These are phyloP conservation scores for Elegia similella DNA, from an alignment of 2,888 invertebrate genomes.

Conservation along the genomic window DNA sequence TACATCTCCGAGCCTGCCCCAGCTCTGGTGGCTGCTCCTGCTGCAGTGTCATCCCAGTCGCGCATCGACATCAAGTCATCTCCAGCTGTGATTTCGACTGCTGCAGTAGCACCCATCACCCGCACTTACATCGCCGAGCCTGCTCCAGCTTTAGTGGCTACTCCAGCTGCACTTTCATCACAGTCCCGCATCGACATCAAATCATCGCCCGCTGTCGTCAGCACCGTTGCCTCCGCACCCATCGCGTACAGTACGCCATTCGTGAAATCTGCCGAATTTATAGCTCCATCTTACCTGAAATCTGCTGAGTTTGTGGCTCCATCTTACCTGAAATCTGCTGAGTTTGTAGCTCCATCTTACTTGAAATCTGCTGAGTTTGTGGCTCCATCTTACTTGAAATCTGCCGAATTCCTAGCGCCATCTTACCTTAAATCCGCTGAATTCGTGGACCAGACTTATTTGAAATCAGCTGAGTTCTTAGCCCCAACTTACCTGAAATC, in stretches of 20 bases:
- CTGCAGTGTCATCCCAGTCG: constrained; percentile 46
- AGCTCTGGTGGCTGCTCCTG: constrained; percentile 23
- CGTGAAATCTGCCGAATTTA: constrained; percentile 3
- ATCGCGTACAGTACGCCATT: constrained; percentile 28
- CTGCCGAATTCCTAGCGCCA: constrained; percentile 16
- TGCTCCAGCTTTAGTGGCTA: constrained; percentile 48
- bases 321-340: constrained; percentile 1
- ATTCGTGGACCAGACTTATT: background rate
- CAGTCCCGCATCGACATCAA: constrained; percentile 52
- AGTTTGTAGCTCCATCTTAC: constrained; percentile 18
- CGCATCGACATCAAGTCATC: constrained; percentile 42
- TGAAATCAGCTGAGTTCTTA: background rate
- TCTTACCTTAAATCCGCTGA: background rate
- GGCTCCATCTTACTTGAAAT: background rate
- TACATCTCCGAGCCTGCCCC: constrained; percentile 3
- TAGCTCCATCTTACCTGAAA: constrained; percentile 18
- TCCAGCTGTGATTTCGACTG: constrained; percentile 35
- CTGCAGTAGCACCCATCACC: constrained; percentile 40
- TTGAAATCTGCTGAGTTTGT: constrained; percentile 1
- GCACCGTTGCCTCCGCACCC: constrained; percentile 34
- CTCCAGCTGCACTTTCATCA: constrained; percentile 45
- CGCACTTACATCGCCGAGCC: constrained; percentile 38
- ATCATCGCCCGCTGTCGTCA: constrained; percentile 44
- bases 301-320: constrained; percentile 3
- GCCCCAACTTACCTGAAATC: constrained; percentile 16